These are phyloP conservation scores for Tortricodes alternella DNA, from an alignment of 2,888 invertebrate genomes.

Conservation along the genomic window DNA sequence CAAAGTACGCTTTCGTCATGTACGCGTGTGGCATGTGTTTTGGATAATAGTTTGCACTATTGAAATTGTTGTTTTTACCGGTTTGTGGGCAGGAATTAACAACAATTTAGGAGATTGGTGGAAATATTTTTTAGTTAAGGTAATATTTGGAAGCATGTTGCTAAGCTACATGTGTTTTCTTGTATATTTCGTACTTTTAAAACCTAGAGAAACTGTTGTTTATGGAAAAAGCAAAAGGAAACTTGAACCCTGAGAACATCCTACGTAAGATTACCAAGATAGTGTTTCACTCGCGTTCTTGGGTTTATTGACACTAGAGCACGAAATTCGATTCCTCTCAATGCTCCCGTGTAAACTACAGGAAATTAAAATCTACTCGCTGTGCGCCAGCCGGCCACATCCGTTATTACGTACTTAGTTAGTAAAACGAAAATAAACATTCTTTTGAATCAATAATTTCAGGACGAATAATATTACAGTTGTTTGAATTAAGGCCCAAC, in stretches of 20 bases:
- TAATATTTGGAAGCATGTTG: constrained; percentile 83
- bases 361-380: constrained; percentile 39
- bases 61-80: constrained; percentile 87
- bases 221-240: constrained; percentile 55
- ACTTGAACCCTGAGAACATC: neutral
- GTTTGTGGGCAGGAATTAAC: constrained; percentile 82
- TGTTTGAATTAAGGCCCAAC: constrained; percentile 20
- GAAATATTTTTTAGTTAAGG: constrained; percentile 85
- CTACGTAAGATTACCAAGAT: constrained; percentile 29
- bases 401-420: constrained; percentile 37
- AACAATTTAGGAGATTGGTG: constrained; percentile 86
- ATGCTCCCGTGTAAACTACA: constrained; percentile 35
- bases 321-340: constrained; percentile 35
- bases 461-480: constrained; percentile 9
- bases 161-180: constrained; percentile 84
- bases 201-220: constrained; percentile 83
- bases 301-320: constrained; percentile 17
- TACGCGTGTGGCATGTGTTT: constrained; percentile 86
- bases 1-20: constrained; percentile 88
- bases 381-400: constrained; percentile 46
- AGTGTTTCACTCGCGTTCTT: constrained; percentile 1
- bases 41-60: constrained; percentile 85
- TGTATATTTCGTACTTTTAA: constrained; percentile 84
- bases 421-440: constrained; percentile 42
- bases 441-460: constrained; percentile 34